Percentiles rank a stretch among this genome's conserved stretches.
Evolutionary conservation across 1,140 invertebrate species (phyloP).

Genomic region (Calliopsis andreniformis): DNA sequence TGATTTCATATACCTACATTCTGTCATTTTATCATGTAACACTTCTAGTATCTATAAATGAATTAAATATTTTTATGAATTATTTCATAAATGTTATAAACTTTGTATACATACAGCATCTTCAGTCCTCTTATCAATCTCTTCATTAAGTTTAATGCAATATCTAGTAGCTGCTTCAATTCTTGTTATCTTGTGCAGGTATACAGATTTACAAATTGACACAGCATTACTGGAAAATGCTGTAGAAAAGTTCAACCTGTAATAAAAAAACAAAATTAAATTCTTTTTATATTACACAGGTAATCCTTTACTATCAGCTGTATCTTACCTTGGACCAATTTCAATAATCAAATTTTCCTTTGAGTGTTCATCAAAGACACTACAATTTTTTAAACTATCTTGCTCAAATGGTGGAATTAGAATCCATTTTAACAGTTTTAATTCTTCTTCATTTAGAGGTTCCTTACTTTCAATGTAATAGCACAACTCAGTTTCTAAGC

Average conservation of each 20-base stretch:
- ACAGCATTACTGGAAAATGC: constrained; percentile 97
- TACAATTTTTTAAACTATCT: constrained; percentile 79
- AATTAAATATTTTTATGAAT: no score
- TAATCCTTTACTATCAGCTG: constrained; percentile 30
- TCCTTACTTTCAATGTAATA: constrained; percentile 86
- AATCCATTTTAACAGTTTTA: constrained; percentile 87
- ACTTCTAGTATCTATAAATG: constrained; percentile 82
- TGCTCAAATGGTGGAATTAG: constrained; percentile 85
- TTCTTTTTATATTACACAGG: no score
- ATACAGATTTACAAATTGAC: constrained; percentile 93
- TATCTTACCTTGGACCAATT: constrained; percentile 88
- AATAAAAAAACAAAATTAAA: constrained; percentile 60
- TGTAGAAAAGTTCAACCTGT: constrained; percentile 95
- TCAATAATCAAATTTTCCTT: constrained; percentile 84
- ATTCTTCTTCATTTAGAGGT: constrained; percentile 81
- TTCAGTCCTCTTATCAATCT: constrained; percentile 74
- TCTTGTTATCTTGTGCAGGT: constrained; percentile 87
- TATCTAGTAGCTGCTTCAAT: constrained; percentile 93
- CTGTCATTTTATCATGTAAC: constrained; percentile 92
- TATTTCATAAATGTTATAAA: constrained; percentile 13
- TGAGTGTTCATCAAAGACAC: constrained; percentile 72
- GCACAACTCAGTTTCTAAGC: constrained; percentile 88
- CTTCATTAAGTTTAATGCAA: constrained; percentile 83
- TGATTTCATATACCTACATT: constrained; percentile 88
- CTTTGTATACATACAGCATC: constrained; percentile 74